Conservation (phyloP, 2,113 vertebrate genomes). For the Nipponia nippon region DNA sequence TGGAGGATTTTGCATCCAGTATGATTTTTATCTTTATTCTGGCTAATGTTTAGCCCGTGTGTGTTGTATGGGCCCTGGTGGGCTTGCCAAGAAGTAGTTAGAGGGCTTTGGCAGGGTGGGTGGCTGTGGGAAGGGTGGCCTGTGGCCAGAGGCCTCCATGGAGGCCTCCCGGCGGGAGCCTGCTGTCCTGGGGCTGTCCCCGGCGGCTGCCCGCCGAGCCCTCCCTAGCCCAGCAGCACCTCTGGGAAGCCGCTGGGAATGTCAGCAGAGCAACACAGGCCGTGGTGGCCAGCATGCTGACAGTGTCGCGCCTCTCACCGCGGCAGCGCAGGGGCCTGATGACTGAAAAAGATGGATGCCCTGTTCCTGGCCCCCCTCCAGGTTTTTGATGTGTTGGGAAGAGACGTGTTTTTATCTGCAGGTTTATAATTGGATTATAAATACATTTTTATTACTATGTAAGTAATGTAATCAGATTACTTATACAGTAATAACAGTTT, state of each 20-base stretch:
- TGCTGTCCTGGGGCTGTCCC: not conserved
- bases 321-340: fast-evolving
- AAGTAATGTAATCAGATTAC: not conserved
- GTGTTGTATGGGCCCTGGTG: not conserved
- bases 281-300: fast-evolving
- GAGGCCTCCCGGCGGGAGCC: not conserved
- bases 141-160: not conserved
- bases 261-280: fast-evolving
- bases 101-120: not conserved
- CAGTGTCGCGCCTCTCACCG: fast-evolving
- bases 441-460: not conserved
- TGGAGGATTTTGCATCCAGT: not conserved
- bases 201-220: fast-evolving
- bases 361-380: not conserved
- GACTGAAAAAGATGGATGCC: not conserved
- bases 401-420: not conserved
- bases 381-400: not conserved
- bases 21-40: not conserved
- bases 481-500: not conserved
- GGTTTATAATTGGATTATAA: not conserved
- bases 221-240: not conserved
- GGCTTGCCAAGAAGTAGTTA: fast-evolving
- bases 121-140: not conserved
- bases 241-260: not conserved
- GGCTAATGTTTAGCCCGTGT: not conserved